These are phyloP conservation scores for Pipistrellus nathusii DNA, from an alignment of 2,797 vertebrate species.

Conservation along the genomic window DNA sequence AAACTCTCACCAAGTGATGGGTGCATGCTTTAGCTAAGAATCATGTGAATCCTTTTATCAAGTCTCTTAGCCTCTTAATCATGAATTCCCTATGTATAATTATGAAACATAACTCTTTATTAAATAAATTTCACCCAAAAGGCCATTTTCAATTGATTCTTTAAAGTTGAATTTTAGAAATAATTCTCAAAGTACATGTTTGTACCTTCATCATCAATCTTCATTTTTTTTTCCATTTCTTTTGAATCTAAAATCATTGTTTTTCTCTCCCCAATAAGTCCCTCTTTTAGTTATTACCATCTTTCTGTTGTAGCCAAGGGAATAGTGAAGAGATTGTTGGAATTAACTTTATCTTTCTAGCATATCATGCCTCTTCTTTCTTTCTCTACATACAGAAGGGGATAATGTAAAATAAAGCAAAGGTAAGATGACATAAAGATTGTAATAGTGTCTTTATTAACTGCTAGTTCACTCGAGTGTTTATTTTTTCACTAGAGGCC, in stretches of 20 bases:
- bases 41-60: background rate
- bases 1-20: background rate
- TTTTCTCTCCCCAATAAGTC: background rate
- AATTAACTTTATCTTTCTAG: slow-evolving; percentile 15
- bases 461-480: background rate
- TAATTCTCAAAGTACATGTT: background rate
- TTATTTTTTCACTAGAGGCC: background rate
- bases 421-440: background rate
- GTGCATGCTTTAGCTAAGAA: background rate
- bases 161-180: slow-evolving; percentile 35
- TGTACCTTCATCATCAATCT: background rate
- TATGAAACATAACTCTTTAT: background rate
- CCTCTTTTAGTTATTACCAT: background rate
- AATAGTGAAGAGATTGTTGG: background rate
- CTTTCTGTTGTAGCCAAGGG: background rate
- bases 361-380: background rate
- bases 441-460: background rate
- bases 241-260: slow-evolving; percentile 1
- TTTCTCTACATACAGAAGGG: background rate
- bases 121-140: slow-evolving; percentile 37
- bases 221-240: slow-evolving; percentile 44
- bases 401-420: background rate
- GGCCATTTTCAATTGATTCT: background rate
- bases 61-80: background rate
- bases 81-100: background rate